These are phyloP conservation scores for Carcharodon carcharias DNA, from an alignment of 2,797 vertebrate genomes.

Conservation along the genomic window DNA sequence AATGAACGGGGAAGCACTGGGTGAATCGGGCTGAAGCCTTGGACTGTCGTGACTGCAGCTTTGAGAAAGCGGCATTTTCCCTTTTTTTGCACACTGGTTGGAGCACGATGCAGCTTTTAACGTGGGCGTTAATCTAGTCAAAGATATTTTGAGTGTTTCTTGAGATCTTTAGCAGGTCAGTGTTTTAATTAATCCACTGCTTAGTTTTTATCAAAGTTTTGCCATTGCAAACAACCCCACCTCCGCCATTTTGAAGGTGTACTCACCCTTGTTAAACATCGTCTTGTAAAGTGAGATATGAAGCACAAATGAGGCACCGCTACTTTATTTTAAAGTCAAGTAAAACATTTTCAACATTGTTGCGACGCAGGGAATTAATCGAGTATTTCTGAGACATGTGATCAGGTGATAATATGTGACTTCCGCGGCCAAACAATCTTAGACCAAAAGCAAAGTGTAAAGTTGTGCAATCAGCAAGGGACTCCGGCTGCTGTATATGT, in stretches of 20 bases:
- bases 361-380: background rate
- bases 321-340: background rate
- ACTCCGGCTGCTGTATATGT: background rate
- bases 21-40: background rate
- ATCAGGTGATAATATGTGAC: slow-evolving; percentile 22
- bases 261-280: background rate
- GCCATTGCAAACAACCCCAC: background rate
- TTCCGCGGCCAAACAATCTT: background rate
- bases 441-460: background rate
- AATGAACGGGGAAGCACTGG: background rate
- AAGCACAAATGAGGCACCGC: too few species aligned
- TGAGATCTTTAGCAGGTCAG: background rate
- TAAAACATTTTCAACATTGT: background rate
- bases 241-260: slow-evolving; percentile 36
- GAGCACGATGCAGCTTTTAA: background rate
- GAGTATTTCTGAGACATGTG: background rate
- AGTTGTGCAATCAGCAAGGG: slow-evolving; percentile 22
- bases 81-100: too few species aligned
- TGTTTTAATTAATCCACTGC: background rate
- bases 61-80: background rate
- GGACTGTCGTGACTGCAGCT: background rate
- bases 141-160: background rate
- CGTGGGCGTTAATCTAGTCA: background rate
- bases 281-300: background rate
- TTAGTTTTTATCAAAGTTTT: background rate